phyloP scores from a whole-genome alignment of 2,888 invertebrate species.

The Drosophila buzzatii region DNA sequence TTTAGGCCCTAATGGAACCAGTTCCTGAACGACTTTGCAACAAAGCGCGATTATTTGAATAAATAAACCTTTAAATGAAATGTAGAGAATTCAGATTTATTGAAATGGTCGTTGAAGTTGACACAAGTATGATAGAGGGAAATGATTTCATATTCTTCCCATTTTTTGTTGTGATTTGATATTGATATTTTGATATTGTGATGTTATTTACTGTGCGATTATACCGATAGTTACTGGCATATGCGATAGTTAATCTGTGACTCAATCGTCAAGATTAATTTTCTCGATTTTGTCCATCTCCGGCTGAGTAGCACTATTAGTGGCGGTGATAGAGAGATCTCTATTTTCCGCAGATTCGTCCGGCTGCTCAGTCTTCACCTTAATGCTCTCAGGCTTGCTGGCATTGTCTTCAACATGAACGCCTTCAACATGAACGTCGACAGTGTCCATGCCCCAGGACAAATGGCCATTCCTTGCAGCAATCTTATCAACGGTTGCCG shows the following conservation, averaged over 20 bases:
- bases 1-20: conserved; percentile 24
- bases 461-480: fast-evolving
- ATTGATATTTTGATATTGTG: too few relatives aligned
- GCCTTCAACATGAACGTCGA: background rate
- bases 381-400: too few relatives aligned
- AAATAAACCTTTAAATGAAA: background rate
- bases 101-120: background rate
- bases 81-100: background rate
- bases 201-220: background rate
- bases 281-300: too few relatives aligned
- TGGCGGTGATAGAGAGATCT: too few relatives aligned
- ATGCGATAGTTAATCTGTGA: background rate
- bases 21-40: conserved; percentile 13
- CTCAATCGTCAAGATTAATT: too few relatives aligned
- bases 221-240: background rate
- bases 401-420: too few relatives aligned
- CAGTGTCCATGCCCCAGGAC: background rate
- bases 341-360: too few relatives aligned
- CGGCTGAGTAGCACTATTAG: too few relatives aligned
- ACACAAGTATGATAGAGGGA: too few relatives aligned
- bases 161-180: background rate
- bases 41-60: background rate
- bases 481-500: background rate
- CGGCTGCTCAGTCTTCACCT: too few relatives aligned
- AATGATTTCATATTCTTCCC: background rate